Evolutionary conservation across 2,113 vertebrate genomes (phyloP), one percentile per base, ranked within the genome.

Genomic region (Lynx canadensis): DNA sequence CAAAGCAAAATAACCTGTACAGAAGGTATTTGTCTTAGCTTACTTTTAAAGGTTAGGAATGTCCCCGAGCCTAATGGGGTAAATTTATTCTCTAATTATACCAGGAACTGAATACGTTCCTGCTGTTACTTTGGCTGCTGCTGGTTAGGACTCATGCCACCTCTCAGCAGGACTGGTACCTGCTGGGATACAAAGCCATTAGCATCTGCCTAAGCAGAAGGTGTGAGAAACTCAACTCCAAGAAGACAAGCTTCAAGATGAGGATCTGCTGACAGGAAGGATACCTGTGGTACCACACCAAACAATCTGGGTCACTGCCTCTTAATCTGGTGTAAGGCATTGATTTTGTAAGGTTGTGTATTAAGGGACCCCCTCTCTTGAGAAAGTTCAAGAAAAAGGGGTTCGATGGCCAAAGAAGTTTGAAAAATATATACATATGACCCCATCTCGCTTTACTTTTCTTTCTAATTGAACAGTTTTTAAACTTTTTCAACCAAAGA

Each of bases 81-180:
- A 91, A 88, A 97, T 95, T 48, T 79, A 94, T 91, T 92, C n/a
- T 78, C 81, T 96, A 94, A 95, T 97, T 96, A 93, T 84, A 60
- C 41, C 11, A 93, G 95, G 78, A 86, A 81, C 60, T 9, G n/a
- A 76, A 65, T 13, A 33, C 12, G 66, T 96, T 82, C 84, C 97
- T 79, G 92, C 69, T 79, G 87, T 66, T 25, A 12, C 31, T 29
- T 63, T 68, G 52, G 83, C 95, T 83, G 50, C 92, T 31, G 82
- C 96, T 76, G 80, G 94, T 89, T 93, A 76, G 86, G 41, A 55
- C 79, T 19, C 57, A 9, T 6, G 21, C 74, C 86, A 31, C 74
- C 63, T 92, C 87, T 76, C 88, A 33, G 66, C 48, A 41, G 91
- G 50, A 29, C 71, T 0, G 2, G 55, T 73, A n/a, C 90, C 84